Percentiles rank a stretch among this genome's conserved stretches.
Conservation (phyloP, 2,113 vertebrate species). For the Gnathonemus longibarbis region DNA sequence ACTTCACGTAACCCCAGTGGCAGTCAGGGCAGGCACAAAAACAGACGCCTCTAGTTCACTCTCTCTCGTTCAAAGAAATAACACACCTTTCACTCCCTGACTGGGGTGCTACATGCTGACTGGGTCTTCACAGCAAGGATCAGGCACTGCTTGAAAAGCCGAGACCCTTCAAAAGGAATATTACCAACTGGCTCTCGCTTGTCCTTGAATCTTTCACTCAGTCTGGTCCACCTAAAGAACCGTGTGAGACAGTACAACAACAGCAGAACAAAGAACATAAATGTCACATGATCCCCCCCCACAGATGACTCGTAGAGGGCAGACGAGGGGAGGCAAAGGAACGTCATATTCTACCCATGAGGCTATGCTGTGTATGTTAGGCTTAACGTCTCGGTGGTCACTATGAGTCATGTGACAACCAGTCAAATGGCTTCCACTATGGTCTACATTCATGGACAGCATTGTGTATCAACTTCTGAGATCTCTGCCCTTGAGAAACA, state of each 20-base stretch:
- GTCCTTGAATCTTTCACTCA: neutral
- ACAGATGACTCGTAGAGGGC: neutral
- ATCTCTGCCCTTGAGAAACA: neutral
- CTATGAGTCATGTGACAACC: neutral
- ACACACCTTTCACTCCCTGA: neutral
- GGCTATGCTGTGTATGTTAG: neutral
- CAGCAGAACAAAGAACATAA: neutral
- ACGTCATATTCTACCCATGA: neutral
- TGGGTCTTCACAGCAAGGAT: neutral
- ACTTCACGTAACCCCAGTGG: neutral
- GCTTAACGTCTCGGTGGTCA: neutral
- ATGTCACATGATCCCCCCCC: neutral
- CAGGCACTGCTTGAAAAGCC: neutral
- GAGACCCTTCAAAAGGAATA: neutral
- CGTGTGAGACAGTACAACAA: neutral
- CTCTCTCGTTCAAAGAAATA: neutral
- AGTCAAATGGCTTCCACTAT: neutral
- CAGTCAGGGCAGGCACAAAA: neutral
- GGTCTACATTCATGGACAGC: neutral
- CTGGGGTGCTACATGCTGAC: neutral
- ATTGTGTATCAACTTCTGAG: neutral
- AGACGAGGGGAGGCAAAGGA: neutral
- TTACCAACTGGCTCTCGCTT: neutral
- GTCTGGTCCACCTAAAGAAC: neutral
- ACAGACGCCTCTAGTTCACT: neutral